phyloP scores from a whole-genome alignment of 2,888 invertebrate genomes.

The Agrochola litura region DNA sequence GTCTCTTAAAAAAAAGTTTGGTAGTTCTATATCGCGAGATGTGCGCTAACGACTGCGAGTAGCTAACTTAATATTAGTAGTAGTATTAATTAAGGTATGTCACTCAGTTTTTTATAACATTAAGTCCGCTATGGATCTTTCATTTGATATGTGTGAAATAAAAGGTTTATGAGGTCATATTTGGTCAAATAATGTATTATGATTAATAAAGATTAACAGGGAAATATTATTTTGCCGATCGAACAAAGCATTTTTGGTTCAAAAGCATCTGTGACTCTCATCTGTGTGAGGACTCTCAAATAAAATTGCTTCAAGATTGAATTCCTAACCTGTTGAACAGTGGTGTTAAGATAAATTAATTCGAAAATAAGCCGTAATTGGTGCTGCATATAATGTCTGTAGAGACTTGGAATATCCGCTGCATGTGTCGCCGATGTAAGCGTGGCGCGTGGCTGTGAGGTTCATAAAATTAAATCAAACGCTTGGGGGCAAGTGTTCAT shows the following conservation, averaged over 20 bases:
- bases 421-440: background rate
- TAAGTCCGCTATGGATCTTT: background rate
- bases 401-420: background rate
- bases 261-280: background rate
- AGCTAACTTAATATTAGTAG: no score
- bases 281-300: no score
- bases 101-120: background rate
- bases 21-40: background rate
- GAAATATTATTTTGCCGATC: background rate
- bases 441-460: background rate
- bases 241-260: background rate
- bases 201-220: background rate
- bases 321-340: background rate
- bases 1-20: no score
- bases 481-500: no score
- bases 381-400: background rate
- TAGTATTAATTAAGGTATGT: background rate
- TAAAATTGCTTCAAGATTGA: no score
- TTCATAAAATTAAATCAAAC: background rate
- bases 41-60: background rate
- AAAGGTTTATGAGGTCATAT: background rate
- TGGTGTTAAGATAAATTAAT: no score
- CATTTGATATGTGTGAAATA: no score
- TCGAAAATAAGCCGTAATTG: no score
- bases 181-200: background rate